phyloP scores from a whole-genome alignment of 2,888 invertebrate genomes.

The Melieria picta region DNA sequence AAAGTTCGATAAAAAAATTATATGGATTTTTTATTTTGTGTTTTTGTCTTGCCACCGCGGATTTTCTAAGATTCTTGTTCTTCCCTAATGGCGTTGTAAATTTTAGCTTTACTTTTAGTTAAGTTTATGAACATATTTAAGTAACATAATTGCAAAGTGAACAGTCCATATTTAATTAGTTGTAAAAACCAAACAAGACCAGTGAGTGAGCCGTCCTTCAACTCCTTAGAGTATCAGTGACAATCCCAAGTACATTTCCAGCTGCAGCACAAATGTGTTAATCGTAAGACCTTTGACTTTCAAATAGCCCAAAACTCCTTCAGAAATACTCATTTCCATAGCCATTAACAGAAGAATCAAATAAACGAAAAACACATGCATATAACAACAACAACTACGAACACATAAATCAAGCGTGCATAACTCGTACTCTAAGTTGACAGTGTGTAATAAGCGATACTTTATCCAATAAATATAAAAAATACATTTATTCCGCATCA shows the following conservation, averaged over 20 bases:
- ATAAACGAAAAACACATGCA: background rate
- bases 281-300: background rate
- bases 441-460: conserved; percentile 6
- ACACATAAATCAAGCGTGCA: background rate
- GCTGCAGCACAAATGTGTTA: background rate
- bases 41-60: too few species aligned
- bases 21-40: too few species aligned
- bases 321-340: background rate
- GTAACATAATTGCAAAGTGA: conserved; percentile 41
- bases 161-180: conserved; percentile 29
- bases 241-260: conserved; percentile 16
- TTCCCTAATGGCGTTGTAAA: conserved; percentile 48
- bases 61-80: too few species aligned
- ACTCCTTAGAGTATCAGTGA: conserved; percentile 19
- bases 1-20: too few species aligned
- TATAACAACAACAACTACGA: background rate
- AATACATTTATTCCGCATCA: too few species aligned
- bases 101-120: conserved; percentile 58
- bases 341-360: background rate
- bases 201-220: conserved; percentile 15
- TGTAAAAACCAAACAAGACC: conserved; percentile 8
- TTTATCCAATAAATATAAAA: conserved; percentile 12
- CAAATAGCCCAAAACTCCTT: background rate
- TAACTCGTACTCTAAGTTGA: background rate
- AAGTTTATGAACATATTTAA: conserved; percentile 48